Conservation (phyloP, 1,140 invertebrate genomes). For the Parasteatoda tepidariorum region DNA sequence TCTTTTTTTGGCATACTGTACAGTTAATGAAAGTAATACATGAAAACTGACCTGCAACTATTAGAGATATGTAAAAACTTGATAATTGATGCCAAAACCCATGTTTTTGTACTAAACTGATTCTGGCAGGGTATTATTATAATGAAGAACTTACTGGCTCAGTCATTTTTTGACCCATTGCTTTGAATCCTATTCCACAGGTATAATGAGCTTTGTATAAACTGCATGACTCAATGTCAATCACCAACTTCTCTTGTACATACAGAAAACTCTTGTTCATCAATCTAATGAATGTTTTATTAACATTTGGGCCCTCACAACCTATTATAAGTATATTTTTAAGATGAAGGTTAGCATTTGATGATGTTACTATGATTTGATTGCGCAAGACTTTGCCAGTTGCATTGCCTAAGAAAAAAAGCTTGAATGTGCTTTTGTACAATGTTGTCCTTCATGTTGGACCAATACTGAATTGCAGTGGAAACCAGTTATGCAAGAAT, state of each 20-base stretch:
- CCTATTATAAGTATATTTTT: conserved; percentile 49
- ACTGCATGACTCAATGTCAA: conserved; percentile 62
- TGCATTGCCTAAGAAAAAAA: conserved; percentile 38
- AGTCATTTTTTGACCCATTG: conserved; percentile 62
- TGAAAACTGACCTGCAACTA: too few relatives aligned
- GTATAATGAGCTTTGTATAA: conserved; percentile 59
- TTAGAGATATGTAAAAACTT: too few relatives aligned
- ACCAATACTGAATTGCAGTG: conserved; percentile 23
- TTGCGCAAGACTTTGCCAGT: conserved; percentile 5
- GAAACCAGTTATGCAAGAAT: too few relatives aligned
- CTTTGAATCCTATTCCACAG: conserved; percentile 59
- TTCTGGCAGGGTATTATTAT: too few relatives aligned
- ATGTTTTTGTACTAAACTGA: too few relatives aligned
- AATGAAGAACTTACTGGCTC: too few relatives aligned
- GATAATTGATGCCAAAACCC: too few relatives aligned
- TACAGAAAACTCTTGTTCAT: conserved; percentile 11
- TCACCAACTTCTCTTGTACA: conserved; percentile 4
- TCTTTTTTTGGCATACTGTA: too few relatives aligned
- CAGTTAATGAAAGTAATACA: too few relatives aligned
- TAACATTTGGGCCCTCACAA: conserved; percentile 44
- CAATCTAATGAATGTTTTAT: conserved; percentile 35
- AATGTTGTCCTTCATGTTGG: conserved; percentile 7
- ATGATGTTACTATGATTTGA: conserved; percentile 6
- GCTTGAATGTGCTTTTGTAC: conserved; percentile 22
- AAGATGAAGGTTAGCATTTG: conserved; percentile 2